Conservation (phyloP, 2,797 vertebrate species). For the Streptopelia turtur region DNA sequence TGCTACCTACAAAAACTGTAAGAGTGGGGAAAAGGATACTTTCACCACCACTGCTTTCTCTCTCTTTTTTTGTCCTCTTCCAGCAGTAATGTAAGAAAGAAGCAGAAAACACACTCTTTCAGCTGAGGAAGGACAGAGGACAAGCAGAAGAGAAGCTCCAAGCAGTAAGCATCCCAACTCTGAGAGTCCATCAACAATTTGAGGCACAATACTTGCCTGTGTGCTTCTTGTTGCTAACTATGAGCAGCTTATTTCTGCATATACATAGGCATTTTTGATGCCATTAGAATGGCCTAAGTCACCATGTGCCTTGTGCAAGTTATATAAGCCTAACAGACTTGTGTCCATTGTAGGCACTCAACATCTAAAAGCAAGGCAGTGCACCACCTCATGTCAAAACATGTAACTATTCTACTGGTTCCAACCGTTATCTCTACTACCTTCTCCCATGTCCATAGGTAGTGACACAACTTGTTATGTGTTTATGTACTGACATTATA, state of each 20-base stretch:
- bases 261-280: rapidly evolving
- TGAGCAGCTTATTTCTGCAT: background rate
- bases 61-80: background rate
- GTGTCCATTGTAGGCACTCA: background rate
- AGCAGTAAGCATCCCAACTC: background rate
- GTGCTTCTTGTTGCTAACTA: background rate
- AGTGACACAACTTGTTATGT: background rate
- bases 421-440: background rate
- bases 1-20: background rate
- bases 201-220: background rate
- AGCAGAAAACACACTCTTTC: background rate
- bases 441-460: background rate
- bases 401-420: background rate
- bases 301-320: rapidly evolving
- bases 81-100: background rate
- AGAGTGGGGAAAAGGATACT: background rate
- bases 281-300: background rate
- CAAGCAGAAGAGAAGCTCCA: background rate
- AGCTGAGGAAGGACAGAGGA: background rate
- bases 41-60: background rate
- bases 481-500: background rate
- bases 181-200: background rate
- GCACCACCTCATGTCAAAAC: background rate
- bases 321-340: background rate
- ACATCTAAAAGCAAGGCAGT: background rate